Base-by-base conservation (phyloP, 2,113 vertebrate genomes). In the Lutjanus erythropterus region DNA sequence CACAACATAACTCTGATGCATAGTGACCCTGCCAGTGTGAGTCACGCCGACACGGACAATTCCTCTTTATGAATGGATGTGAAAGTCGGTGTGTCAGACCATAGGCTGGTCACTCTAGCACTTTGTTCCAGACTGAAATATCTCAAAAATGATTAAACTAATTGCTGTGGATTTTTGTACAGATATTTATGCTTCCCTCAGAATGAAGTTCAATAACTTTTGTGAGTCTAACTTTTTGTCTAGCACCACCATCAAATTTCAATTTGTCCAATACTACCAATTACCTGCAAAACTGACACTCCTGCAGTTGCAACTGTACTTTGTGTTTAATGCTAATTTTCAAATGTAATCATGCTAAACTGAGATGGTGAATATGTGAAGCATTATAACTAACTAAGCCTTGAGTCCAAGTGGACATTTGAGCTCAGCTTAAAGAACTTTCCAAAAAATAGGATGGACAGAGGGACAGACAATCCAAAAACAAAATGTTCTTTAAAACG, bases 1-100 rank as follows among this genome's bases (percentile, higher is more conserved):
- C 25, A 50, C 52, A 69, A 56, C 31, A 50, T 73, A 80, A 82
- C 65, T 70, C 56, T 83, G 49, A 88, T 79, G 27, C n/a, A 75
- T 27, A 65, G 58, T 69, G 53, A 75, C 60, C 60, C 21, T 53
- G 59, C 18, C 44, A 42, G 41, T 58, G 29, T 39, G 42, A 53
- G 23, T 56, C 33, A 66, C 11, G 12, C 23, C 52, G 71, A 29
- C n/a, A 65, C 27, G 15, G 37, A 25, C 31, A 35, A 47, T 47
- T 55, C 23, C 15, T 62, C 35, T 21, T 42, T 10, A 29, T 11
- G 9, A 23, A n/a, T 49, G 27, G 16, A 47, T 16, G 29, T 19
- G 16, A 46, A 9, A 3, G 16, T 31, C 19, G 2, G 31, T 59
- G 16, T 64, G 41, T 46, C 62, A 33, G 42, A 31, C 41, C 46